These are phyloP conservation scores for Toxonevra muliebris DNA, from an alignment of 2,888 invertebrate species.

Conservation along the genomic window DNA sequence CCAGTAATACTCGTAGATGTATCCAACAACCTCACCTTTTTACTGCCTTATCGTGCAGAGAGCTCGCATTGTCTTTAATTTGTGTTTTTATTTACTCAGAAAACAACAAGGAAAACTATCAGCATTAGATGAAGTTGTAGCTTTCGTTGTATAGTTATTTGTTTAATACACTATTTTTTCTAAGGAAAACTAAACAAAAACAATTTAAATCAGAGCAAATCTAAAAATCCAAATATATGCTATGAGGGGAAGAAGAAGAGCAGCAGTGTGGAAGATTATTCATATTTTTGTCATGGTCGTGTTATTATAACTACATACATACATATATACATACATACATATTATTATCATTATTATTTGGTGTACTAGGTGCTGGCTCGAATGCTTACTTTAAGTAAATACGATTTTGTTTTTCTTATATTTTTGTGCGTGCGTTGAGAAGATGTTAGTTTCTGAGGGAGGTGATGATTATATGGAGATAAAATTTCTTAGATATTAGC, in stretches of 20 bases:
- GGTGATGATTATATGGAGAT: slow-evolving; percentile 19
- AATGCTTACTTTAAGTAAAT: no score
- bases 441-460: not conserved
- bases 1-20: no score
- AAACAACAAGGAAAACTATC: not conserved
- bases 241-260: no score
- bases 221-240: not conserved
- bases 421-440: no score
- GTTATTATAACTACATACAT: no score
- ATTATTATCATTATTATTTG: not conserved
- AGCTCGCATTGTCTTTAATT: not conserved
- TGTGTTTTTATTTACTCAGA: slow-evolving; percentile 8
- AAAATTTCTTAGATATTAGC: slow-evolving; percentile 14
- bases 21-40: no score
- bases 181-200: slow-evolving; percentile 10
- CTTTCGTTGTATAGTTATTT: no score
- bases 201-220: slow-evolving; percentile 26
- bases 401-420: no score
- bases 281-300: slow-evolving; percentile 20
- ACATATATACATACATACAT: no score
- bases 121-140: no score
- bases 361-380: no score
- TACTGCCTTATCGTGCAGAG: not conserved
- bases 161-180: no score
- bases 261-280: not conserved